Percentiles rank a stretch among this genome's conserved stretches.
phyloP scores from a whole-genome alignment of 1,140 invertebrate species.

The Neelides sp. region DNA sequence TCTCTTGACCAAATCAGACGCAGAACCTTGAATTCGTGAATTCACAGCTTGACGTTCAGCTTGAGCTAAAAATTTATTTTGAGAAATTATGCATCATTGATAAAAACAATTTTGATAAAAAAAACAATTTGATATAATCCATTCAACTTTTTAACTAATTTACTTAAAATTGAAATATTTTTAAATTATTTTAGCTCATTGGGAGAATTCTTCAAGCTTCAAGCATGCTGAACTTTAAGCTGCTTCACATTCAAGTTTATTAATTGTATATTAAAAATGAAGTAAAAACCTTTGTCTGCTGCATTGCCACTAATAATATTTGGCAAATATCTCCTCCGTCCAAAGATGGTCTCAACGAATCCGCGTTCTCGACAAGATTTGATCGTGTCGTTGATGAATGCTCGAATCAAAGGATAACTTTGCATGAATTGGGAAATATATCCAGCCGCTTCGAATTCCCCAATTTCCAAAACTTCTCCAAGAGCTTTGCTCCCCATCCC shows the following conservation, averaged over 20 bases:
- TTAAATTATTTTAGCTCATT: too few relatives aligned
- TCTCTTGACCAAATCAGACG: constrained; percentile 82
- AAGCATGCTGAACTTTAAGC: too few relatives aligned
- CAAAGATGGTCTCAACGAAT: constrained; percentile 69
- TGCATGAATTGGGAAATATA: constrained; percentile 73
- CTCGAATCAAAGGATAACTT: constrained; percentile 55
- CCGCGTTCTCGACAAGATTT: constrained; percentile 56
- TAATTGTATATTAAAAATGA: constrained; percentile 1
- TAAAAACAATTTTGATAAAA: too few relatives aligned
- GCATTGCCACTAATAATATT: constrained; percentile 53
- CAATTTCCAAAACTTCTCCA: constrained; percentile 64
- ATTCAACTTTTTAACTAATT: too few relatives aligned
- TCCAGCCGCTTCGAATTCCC: constrained; percentile 60
- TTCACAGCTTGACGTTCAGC: constrained; percentile 93
- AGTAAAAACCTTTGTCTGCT: constrained; percentile 43
- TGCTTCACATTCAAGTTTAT: too few relatives aligned
- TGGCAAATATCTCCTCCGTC: constrained; percentile 63
- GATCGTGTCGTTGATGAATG: constrained; percentile 53
- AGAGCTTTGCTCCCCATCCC: constrained; percentile 84
- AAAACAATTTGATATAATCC: too few relatives aligned
- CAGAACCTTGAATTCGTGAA: constrained; percentile 87
- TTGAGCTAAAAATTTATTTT: constrained; percentile 54
- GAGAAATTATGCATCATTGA: too few relatives aligned
- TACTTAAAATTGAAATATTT: too few relatives aligned
- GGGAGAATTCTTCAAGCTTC: too few relatives aligned